Evolutionary conservation across 2,113 vertebrate species (phyloP).

Genomic region (Eclectus roratus): DNA sequence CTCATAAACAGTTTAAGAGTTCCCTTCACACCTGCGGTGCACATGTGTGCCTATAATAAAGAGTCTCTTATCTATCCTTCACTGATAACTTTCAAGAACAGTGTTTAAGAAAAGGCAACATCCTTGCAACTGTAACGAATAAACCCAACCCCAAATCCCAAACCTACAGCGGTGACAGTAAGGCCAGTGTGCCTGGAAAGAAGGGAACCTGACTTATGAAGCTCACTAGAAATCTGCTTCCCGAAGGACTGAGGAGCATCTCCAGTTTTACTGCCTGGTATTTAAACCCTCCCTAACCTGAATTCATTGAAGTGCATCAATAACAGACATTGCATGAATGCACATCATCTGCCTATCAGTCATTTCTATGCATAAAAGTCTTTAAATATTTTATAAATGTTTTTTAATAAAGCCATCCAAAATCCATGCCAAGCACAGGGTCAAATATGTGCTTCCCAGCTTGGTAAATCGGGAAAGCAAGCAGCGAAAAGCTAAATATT

Average conservation of each 20-base stretch:
- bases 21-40: slow-evolving; percentile 50
- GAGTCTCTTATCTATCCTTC: slow-evolving; percentile 2
- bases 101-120: not conserved
- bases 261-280: not conserved
- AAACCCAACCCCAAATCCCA: not conserved
- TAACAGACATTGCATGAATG: not conserved
- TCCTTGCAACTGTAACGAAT: not conserved
- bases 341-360: not conserved
- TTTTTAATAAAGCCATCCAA: not conserved
- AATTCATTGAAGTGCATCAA: not conserved
- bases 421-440: not conserved
- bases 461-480: not conserved
- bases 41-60: slow-evolving; percentile 31
- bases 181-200: not conserved
- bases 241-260: not conserved
- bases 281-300: not conserved
- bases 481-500: not conserved
- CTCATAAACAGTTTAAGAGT: slow-evolving; percentile 61
- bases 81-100: not conserved
- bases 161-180: not conserved
- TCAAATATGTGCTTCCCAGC: not conserved
- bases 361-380: not conserved
- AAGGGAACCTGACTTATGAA: not conserved
- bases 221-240: not conserved
- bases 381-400: not conserved